Evolutionary conservation across 2,797 vertebrate species (phyloP), one percentile per base, ranked within the genome.

Genomic region (Forpus xanthops): DNA sequence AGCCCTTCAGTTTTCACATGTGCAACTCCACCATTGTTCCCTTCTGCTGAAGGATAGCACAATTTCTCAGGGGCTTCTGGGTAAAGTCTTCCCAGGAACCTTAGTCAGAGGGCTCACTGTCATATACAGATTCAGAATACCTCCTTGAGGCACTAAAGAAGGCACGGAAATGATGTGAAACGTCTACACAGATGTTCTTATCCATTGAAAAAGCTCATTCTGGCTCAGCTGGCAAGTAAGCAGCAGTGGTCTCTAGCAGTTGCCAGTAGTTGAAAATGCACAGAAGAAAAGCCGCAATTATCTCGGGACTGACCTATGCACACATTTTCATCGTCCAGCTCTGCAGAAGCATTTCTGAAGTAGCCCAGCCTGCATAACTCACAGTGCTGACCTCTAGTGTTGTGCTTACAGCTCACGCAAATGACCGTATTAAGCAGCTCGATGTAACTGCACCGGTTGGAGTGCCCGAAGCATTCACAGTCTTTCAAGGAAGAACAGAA

Each of bases 321-420:
- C 96, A 99, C 98, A 99, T 99, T 99, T 98, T 99, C 99, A 99
- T 99, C 99, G 97, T 99, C 99, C 98, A 98, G 99, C 98, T 99
- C 98, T 98, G 99, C 99, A 79, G 99, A 99, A 98, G 98, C 98
- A 99, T 99, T 99, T 99, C 99, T 99, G 99, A 99, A 99, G 99
- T 98, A 99, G 98, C 99, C 99, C 98, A 98, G 98, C 98, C 99
- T 99, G 99, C 99, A 99, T 97, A 99, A 98, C 98, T 99, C 98
- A 98, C 99, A 99, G 99, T 99, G 99, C 98, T 99, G 99, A 98
- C 99, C 99, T 98, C 99, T 99, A 99, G 99, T 99, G 99, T 99
- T 99, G 99, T 99, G 99, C 98, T 99, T 99, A 99, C 99, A 99
- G 99, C 99, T 99, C 98, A 99, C 99, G 98, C 99, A 99, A 99